These are phyloP conservation scores for Sebastes trivittatus DNA, from an alignment of 2,797 vertebrate genomes.

Conservation along the genomic window DNA sequence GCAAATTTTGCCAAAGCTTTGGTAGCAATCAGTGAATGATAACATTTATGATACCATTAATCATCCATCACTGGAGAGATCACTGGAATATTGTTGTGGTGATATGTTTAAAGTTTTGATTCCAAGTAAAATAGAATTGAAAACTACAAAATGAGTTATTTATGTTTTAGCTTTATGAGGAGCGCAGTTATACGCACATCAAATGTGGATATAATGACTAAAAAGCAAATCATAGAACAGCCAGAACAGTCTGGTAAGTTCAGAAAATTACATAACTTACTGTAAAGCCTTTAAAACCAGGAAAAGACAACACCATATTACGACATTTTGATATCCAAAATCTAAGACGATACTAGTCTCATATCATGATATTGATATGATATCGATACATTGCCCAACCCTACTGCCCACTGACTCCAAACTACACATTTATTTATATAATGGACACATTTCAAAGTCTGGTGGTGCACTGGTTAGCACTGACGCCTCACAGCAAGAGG, in stretches of 20 bases:
- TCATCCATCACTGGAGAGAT: background rate
- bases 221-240: too few relatives aligned
- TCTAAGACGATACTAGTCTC: too few relatives aligned
- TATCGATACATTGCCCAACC: too few relatives aligned
- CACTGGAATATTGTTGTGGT: background rate
- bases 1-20: background rate
- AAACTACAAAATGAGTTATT: background rate
- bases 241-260: too few relatives aligned
- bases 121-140: background rate
- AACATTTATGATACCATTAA: background rate
- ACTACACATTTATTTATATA: background rate
- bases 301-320: too few relatives aligned
- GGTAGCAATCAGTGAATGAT: background rate
- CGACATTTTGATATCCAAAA: too few relatives aligned
- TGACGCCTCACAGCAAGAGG: too few relatives aligned
- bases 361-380: rapidly evolving
- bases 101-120: background rate
- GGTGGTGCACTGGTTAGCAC: too few relatives aligned
- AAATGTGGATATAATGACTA: too few relatives aligned
- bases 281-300: too few relatives aligned
- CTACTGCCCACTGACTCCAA: background rate
- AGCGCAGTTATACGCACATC: background rate
- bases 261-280: too few relatives aligned
- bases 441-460: background rate
- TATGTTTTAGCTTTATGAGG: background rate